Percentiles rank a stretch among this genome's conserved stretches.
Evolutionary conservation across 2,113 vertebrate species (phyloP).

Genomic region (Helogale parvula): DNA sequence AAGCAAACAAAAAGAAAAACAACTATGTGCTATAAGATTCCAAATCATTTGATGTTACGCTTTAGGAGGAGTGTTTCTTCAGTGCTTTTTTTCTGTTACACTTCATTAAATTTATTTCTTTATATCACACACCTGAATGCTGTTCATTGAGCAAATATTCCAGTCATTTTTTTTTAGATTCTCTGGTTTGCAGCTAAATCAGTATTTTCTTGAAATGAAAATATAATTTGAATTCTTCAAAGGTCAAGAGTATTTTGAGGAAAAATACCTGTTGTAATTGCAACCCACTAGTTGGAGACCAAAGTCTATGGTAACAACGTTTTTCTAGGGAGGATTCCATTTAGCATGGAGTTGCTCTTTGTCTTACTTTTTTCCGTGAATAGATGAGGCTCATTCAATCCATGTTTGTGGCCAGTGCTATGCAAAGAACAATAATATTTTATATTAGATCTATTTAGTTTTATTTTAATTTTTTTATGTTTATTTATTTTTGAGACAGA

Average conservation of each 20-base stretch:
- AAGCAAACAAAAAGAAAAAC: neutral
- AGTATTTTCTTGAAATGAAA: conserved; percentile 70
- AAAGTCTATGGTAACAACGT: conserved; percentile 30
- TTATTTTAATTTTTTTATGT: too few species aligned
- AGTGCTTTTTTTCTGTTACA: neutral
- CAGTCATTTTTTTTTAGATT: conserved; percentile 50
- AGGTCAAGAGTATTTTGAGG: conserved; percentile 40
- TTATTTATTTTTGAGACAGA: too few species aligned
- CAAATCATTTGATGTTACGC: conserved; percentile 24
- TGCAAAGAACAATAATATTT: neutral
- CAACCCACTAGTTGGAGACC: neutral
- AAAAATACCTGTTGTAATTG: conserved; percentile 60
- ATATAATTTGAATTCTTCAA: conserved; percentile 66
- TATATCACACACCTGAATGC: neutral
- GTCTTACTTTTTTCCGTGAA: neutral
- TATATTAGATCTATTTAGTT: neutral
- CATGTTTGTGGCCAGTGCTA: neutral
- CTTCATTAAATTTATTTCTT: conserved; percentile 63
- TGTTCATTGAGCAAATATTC: conserved; percentile 46
- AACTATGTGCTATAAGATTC: neutral
- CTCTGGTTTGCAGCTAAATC: conserved; percentile 61
- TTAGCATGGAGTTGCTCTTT: neutral
- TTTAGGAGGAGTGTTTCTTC: neutral
- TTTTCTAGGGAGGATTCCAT: neutral
- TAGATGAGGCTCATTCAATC: neutral